Base-by-base conservation (phyloP, 2,888 invertebrate genomes). In the Branchipolynoe longqiensis region DNA sequence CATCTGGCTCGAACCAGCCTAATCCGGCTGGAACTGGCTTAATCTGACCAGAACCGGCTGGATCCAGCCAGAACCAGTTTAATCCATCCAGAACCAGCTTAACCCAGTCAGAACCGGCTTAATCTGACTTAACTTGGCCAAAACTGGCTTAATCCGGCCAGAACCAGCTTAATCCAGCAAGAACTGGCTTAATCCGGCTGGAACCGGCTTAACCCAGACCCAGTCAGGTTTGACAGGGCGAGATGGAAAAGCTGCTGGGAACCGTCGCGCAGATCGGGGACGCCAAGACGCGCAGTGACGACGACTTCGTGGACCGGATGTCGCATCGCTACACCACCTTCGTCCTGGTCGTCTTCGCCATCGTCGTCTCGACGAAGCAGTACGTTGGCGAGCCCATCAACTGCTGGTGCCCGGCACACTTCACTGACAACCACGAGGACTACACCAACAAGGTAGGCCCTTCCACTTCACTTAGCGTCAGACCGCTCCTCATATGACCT, bases 351-450 rank as follows among this genome's bases (percentile, higher is more conserved):
- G 97, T 98, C 88, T 98, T 98, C 94, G 98, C 98, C 88, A 95
- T 98, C 91, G 95, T 98, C 92, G 98, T 99, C 88, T 98, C 98
- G 82, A 97, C 98, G 89, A 95, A 98, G 58, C 87, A 98, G 93
- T 98, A 98, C 94, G 98, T 99, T 92, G 98, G 98, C 14, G 98
- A 98, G 94, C 98, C 98, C 33, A 99, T 99, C 93, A 98, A 98
- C 94, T 99, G 98, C 94, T 95, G 94, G 93, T 94, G 94, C 85
- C 94, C 94, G 28, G 94, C 94, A 1, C 94, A 94, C 89, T 94
- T 94, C 90, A 94, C 94, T 62, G 93, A 94, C 84, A 94, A 94
- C 86, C 94, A 94, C 93, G 94, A 94, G 88, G 94, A 94, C 88
- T 94, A 94, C 91, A 94, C 94, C 81, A 94, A 94, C 91, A 94